These are phyloP conservation scores for Eutrigla gurnardus DNA, from an alignment of 2,797 vertebrate genomes.

Conservation along the genomic window DNA sequence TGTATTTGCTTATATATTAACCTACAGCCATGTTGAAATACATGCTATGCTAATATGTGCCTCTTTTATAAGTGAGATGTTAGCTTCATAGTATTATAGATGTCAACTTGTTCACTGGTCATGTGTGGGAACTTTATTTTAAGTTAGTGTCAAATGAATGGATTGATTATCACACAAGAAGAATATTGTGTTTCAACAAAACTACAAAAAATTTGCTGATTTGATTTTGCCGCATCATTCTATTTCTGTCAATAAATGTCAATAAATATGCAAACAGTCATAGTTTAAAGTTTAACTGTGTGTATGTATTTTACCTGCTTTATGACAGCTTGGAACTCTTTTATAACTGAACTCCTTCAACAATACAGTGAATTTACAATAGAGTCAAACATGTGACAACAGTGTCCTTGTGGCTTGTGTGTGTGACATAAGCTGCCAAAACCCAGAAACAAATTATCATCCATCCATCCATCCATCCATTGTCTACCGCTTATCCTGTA, in stretches of 20 bases:
- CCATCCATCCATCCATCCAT: too few relatives aligned
- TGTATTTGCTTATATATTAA: background rate
- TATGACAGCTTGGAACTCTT: background rate
- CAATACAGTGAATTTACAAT: background rate
- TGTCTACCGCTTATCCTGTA: too few relatives aligned
- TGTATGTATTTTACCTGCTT: slow-evolving; percentile 1
- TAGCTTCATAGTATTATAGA: background rate
- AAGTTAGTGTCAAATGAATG: background rate
- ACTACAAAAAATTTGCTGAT: background rate
- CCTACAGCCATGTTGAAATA: background rate
- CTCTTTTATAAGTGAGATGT: slow-evolving; percentile 15
- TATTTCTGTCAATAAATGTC: slow-evolving; percentile 22
- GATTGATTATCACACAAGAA: slow-evolving; percentile 17
- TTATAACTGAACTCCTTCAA: background rate
- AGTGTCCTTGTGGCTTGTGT: too few relatives aligned
- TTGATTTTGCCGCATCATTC: too few relatives aligned
- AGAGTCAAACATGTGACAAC: background rate
- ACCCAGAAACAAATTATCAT: too few relatives aligned
- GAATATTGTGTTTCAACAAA: background rate
- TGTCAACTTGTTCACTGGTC: background rate
- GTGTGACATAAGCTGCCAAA: background rate
- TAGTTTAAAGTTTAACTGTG: background rate
- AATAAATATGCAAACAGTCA: background rate
- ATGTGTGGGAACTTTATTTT: background rate
- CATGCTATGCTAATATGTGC: slow-evolving; percentile 1